A percentile compares a stretch with the other conserved stretches of the same genome.
Evolutionary conservation across 2,797 vertebrate species (phyloP).

Genomic region (Heliangelus exortis): DNA sequence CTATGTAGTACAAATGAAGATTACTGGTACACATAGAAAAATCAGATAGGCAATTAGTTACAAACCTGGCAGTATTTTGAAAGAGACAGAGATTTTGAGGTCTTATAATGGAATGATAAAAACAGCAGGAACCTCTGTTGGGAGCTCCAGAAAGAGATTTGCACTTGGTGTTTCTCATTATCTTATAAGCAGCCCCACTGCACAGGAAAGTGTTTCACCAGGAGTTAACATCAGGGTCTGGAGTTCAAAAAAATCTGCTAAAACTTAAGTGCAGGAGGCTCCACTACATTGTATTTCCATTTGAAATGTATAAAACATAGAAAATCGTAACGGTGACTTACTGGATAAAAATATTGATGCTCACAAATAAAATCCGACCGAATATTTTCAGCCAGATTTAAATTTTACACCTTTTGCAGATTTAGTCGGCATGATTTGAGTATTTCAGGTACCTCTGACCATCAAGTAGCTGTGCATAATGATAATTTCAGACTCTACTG

Average conservation of each 20-base stretch:
- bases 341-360: constrained; percentile 61
- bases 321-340: constrained; percentile 60
- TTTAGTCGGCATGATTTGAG: constrained; percentile 48
- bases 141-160: constrained; percentile 39
- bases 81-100: constrained; percentile 50
- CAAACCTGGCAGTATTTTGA: constrained; percentile 80
- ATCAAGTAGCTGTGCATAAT: not conserved
- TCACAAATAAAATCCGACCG: constrained; percentile 46
- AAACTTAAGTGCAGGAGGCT: constrained; percentile 51
- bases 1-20: constrained; percentile 68
- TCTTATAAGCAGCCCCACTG: constrained; percentile 12
- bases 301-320: constrained; percentile 75
- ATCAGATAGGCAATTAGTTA: constrained; percentile 71
- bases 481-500: constrained; percentile 13
- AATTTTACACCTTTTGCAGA: constrained; percentile 49
- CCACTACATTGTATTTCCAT: constrained; percentile 15
- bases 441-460: not conserved
- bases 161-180: constrained; percentile 14
- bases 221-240: constrained; percentile 20
- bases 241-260: constrained; percentile 33
- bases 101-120: constrained; percentile 78
- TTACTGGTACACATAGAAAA: constrained; percentile 71
- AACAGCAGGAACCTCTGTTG: constrained; percentile 47
- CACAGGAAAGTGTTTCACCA: constrained; percentile 34
- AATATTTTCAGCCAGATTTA: constrained; percentile 38